Evolutionary conservation across 2,113 vertebrate genomes (phyloP).

Genomic region (Gallinago media): DNA sequence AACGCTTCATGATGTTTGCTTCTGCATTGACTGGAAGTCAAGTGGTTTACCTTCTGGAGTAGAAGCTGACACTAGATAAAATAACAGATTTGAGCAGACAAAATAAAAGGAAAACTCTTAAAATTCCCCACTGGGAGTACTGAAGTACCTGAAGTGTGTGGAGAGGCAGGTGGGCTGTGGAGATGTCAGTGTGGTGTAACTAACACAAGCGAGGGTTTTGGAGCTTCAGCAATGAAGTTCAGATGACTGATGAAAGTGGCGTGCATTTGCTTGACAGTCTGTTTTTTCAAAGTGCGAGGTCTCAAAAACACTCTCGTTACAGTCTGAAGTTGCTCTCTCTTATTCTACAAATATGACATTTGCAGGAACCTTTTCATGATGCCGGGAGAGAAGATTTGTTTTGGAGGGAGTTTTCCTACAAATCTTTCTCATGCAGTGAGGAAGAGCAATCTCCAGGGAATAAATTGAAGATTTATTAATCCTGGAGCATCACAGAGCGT

Average conservation of each 20-base stretch:
- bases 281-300: not conserved
- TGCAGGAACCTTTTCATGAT: not conserved
- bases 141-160: not conserved
- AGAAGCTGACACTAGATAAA: not conserved
- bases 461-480: not conserved
- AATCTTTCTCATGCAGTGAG: not conserved
- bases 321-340: not conserved
- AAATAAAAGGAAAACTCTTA: not conserved
- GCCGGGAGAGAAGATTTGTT: not conserved
- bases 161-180: not conserved
- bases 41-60: not conserved
- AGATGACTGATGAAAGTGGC: accelerated
- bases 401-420: not conserved
- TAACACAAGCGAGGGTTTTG: not conserved
- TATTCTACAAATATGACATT: not conserved
- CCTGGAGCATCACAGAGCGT: not conserved
- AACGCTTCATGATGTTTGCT: not conserved
- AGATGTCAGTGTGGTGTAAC: not conserved
- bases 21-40: not conserved
- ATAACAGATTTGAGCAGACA: not conserved
- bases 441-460: not conserved
- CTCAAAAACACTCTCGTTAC: not conserved
- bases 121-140: not conserved
- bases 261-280: not conserved
- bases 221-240: not conserved